Evolutionary conservation across 2,888 invertebrate genomes (phyloP).

Genomic region (Anodontia alba): DNA sequence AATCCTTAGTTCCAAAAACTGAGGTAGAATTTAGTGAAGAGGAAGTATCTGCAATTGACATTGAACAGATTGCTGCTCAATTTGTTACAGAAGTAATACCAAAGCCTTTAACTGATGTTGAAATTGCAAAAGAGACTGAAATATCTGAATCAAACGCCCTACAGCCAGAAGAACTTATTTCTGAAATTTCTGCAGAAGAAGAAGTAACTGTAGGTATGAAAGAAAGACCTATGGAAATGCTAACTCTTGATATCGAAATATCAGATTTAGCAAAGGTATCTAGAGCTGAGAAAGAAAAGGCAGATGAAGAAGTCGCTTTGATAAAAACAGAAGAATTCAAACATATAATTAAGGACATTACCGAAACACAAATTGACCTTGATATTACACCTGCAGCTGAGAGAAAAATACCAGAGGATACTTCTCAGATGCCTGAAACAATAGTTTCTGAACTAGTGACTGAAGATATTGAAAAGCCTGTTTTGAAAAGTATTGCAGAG

Average conservation of each 20-base stretch:
- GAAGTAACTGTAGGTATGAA: background rate
- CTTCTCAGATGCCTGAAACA: background rate
- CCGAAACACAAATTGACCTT: background rate
- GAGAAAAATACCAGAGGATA: too few species aligned
- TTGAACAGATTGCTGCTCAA: background rate
- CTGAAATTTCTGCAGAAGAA: constrained; percentile 26
- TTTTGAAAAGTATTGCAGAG: background rate
- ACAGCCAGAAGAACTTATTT: background rate
- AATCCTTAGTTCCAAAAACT: background rate
- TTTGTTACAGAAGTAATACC: background rate
- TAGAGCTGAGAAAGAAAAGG: too few species aligned
- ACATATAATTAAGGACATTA: constrained; percentile 7
- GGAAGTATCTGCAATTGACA: background rate
- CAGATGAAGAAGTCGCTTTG: constrained; percentile 2
- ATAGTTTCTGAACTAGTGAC: background rate
- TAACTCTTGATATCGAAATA: too few species aligned
- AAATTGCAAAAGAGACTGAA: constrained; percentile 15
- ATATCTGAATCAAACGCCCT: background rate
- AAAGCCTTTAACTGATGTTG: constrained; percentile 26
- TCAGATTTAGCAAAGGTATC: too few species aligned
- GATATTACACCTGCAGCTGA: background rate
- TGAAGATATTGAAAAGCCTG: background rate
- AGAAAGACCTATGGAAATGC: too few species aligned
- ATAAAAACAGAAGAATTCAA: background rate
- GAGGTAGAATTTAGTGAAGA: background rate